Base-by-base conservation (phyloP, 2,113 vertebrate genomes). In the Lycaon pictus region DNA sequence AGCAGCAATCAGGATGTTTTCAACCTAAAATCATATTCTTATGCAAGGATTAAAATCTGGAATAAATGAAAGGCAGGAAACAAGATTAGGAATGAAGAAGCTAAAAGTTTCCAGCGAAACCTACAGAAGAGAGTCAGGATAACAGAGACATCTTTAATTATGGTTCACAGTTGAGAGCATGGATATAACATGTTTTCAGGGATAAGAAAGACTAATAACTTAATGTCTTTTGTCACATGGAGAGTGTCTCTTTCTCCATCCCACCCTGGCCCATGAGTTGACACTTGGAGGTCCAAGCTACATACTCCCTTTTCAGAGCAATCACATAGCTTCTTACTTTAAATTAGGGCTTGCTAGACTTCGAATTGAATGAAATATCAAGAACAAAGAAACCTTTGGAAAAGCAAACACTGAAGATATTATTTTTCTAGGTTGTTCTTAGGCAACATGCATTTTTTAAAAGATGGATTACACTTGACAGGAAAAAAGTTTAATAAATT, bases 41-140 rank as follows among this genome's bases (percentile, higher is more conserved):
- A 69, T 62, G 58, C 25, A 3, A 92, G 79, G 4, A 80, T 58
- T 88, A 93, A 92, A 87, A 76, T 94, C 8, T 94, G 3, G 16
- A 93, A 85, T 76, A 90, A 89, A 56, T 92, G 83, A 90, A 87
- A 93, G 48, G 13, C 55, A 79, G 37, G 11, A 93, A 74, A 71
- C 0, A 90, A 79, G 9, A 43, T 58, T 53, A 67, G 25, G 11
- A 79, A 86, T 29, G 79, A 8, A 92, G 19, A 88, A 77, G 32
- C 12, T 51, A 27, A 77, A 37, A 19, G 3, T 94, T 7, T 85
- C n/a, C 3, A 22, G 11, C 15, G 80, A 35, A 95, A 13, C 16
- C 15, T 87, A 43, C 32, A 7, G 1, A 29, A 76, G 5, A 43
- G 12, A 7, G 7, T 63, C 11, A 19, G 27, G 48, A 76, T 79